These are phyloP conservation scores for Protonibea diacanthus DNA, from an alignment of 2,797 vertebrate species.

Conservation along the genomic window DNA sequence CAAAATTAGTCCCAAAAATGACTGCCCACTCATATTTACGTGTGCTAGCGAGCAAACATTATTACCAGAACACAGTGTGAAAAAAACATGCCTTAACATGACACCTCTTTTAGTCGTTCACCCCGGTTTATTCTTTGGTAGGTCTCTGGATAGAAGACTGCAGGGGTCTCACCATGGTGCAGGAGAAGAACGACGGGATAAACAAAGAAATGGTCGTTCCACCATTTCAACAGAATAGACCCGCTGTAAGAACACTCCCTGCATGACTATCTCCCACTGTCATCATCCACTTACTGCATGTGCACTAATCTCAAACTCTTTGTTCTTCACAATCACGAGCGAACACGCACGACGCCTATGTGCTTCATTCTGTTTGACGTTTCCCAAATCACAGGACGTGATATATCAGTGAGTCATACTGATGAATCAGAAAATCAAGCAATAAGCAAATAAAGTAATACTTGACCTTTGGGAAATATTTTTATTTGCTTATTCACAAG, in stretches of 20 bases:
- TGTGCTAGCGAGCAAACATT: conserved; percentile 12
- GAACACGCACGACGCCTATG: conserved; percentile 45
- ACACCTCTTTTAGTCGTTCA: neutral
- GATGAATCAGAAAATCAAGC: conserved; percentile 31
- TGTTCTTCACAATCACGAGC: conserved; percentile 60
- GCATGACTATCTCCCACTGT: conserved; percentile 50
- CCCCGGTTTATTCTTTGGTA: conserved; percentile 36
- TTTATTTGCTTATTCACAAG: neutral
- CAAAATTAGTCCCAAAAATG: conserved; percentile 27
- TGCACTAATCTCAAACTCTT: conserved; percentile 59
- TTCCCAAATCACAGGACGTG: conserved; percentile 46
- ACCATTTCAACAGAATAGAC: conserved; percentile 60
- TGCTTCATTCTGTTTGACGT: conserved; percentile 57
- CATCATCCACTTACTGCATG: conserved; percentile 44
- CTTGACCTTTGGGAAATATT: conserved; percentile 11
- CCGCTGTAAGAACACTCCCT: conserved; percentile 70
- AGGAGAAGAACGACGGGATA: conserved; percentile 54
- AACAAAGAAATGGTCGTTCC: conserved; percentile 54
- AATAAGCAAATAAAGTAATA: conserved; percentile 18
- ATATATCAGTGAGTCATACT: conserved; percentile 52
- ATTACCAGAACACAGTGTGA: conserved; percentile 9
- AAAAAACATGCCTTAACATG: conserved; percentile 27
- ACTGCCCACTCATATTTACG: conserved; percentile 8
- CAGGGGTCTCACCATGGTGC: conserved; percentile 66
- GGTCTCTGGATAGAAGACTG: conserved; percentile 44